phyloP scores from a whole-genome alignment of 1,140 invertebrate genomes.

The Aphis craccivora region DNA sequence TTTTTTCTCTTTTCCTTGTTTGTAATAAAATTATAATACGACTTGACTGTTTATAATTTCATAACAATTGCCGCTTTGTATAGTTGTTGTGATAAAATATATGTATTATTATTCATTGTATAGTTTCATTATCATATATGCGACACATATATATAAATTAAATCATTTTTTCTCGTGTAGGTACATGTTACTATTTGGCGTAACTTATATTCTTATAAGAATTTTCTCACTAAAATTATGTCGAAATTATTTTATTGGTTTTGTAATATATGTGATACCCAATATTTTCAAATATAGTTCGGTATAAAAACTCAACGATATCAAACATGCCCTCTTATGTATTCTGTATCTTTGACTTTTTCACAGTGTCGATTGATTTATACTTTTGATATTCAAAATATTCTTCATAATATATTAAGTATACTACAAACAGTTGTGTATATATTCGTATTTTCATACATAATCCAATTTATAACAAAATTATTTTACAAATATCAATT shows the following conservation, averaged over 20 bases:
- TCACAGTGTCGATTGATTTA: not conserved
- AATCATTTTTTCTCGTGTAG: not conserved
- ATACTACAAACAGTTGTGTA: not conserved
- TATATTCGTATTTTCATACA: not conserved
- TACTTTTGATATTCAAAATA: slow-evolving; percentile 4
- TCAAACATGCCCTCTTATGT: not conserved
- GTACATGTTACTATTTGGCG: not conserved
- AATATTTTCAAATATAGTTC: not conserved
- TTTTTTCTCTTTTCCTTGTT: not conserved
- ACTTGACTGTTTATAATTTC: not conserved
- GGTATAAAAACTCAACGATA: not conserved
- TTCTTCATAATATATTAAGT: not conserved
- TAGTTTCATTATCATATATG: not conserved
- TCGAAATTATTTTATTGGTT: not conserved
- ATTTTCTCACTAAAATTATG: not conserved
- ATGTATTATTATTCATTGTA: not conserved
- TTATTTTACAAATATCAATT: not conserved
- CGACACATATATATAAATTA: not conserved
- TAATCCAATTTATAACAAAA: not conserved
- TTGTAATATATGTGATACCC: not conserved
- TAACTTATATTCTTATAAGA: not conserved
- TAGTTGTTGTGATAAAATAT: not conserved
- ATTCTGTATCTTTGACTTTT: not conserved
- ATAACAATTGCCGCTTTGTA: not conserved
- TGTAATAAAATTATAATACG: not conserved